Evolutionary conservation across 35 echinoderm and acorn worm genomes (phyloP).

Genomic region (Holothuria glaberrima): DNA sequence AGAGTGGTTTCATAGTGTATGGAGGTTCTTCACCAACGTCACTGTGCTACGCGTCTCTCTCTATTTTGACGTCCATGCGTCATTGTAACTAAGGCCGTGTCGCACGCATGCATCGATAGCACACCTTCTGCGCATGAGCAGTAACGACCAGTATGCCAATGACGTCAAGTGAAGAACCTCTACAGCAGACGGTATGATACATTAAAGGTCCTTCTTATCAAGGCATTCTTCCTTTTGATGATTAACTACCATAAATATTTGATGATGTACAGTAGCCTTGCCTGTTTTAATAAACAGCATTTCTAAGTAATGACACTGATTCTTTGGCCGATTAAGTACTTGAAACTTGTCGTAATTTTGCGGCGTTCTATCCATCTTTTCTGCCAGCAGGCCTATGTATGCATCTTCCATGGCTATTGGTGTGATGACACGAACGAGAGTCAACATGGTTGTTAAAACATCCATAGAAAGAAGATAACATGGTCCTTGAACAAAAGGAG

Average conservation of each 20-base stretch:
- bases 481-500: slow-evolving; percentile 67
- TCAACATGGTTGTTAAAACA: slow-evolving; percentile 66
- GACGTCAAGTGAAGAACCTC: too few species aligned
- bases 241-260: slow-evolving; percentile 56
- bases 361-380: slow-evolving; percentile 51
- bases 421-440: slow-evolving; percentile 49
- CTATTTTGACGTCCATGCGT: too few species aligned
- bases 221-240: neutral
- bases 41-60: too few species aligned
- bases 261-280: slow-evolving; percentile 22
- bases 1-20: neutral
- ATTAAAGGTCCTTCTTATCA: slow-evolving; percentile 23
- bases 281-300: slow-evolving; percentile 77
- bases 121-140: too few species aligned
- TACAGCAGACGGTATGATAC: neutral
- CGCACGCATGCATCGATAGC: too few species aligned
- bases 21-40: too few species aligned
- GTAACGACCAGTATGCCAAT: too few species aligned
- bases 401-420: slow-evolving; percentile 94
- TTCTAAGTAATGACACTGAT: slow-evolving; percentile 82
- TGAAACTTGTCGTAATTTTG: slow-evolving; percentile 76
- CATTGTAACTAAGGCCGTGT: too few species aligned
- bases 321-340: slow-evolving; percentile 65
- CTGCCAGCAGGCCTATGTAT: slow-evolving; percentile 88
- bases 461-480: slow-evolving; percentile 78